Evolutionary conservation across 2,113 vertebrate species (phyloP).

Genomic region (Crypturellus undulatus): DNA sequence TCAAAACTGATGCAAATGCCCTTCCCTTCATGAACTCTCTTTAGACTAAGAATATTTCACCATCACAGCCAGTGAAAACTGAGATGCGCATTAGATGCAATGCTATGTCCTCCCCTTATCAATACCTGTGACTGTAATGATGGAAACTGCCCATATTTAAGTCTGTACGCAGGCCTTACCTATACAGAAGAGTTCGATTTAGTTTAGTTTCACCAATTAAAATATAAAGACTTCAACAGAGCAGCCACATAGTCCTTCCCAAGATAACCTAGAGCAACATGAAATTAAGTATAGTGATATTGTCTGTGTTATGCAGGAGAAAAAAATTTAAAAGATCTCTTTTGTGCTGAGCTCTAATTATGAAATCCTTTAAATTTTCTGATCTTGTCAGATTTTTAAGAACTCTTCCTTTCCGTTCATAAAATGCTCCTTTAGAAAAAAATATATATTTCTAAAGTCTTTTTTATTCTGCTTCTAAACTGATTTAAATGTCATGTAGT

Average conservation of each 20-base stretch:
- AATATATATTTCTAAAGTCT: neutral
- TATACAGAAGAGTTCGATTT: neutral
- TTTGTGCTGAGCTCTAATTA: neutral
- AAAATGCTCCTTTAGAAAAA: neutral
- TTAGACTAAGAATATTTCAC: neutral
- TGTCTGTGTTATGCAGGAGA: neutral
- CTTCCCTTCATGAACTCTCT: neutral
- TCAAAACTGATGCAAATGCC: neutral
- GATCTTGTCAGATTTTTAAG: neutral
- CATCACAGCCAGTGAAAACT: neutral
- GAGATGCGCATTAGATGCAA: fast-evolving
- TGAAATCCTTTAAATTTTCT: neutral
- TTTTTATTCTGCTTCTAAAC: neutral
- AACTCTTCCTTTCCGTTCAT: neutral
- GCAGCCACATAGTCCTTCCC: neutral
- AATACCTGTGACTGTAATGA: neutral
- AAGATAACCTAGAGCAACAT: neutral
- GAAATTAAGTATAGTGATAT: neutral
- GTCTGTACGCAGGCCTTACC: neutral
- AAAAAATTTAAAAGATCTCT: neutral
- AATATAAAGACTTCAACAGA: neutral
- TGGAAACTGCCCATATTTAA: neutral
- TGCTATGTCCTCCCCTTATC: neutral
- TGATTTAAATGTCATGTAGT: neutral
- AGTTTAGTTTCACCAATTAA: neutral